Evolutionary conservation across 2,113 vertebrate genomes (phyloP), one percentile per base, ranked within the genome.

Genomic region (Calidris pygmaea): DNA sequence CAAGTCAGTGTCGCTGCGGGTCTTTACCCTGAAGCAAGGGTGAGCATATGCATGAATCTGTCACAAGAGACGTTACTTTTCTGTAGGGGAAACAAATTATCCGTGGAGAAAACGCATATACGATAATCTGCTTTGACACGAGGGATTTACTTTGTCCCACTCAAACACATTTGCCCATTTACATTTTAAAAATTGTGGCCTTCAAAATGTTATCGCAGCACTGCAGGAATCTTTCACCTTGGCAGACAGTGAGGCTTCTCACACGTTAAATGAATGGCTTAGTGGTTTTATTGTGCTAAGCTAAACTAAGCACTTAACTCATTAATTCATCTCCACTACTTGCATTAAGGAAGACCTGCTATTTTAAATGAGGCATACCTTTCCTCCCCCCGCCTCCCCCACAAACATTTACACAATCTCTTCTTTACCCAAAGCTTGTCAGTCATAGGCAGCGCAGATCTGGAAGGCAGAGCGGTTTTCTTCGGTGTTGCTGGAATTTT

Each of bases 201-300:
- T 94, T 92, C 95, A 84, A 96, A 97, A 95, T 80, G 80, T 95
- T 93, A 95, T 96, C 89, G 3, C 73, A 59, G 78, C 85, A 14
- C 91, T 94, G 95, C 92, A 96, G 88, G 53, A 95, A 87, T 92
- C 92, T 93, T 82, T 96, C 94, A 97, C 81, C 62, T 93, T 97
- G 93, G 87, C 94, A 96, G 70, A 92, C 55, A 95, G 91, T 39
- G 53, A 91, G 66, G 48, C 70, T 97, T 86, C 83, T 95, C 82
- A 62, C 43, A 66, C 79, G 67, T 75, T 93, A 90, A 95, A 70
- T 95, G 89, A 95, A 95, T 92, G 67, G 92, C 91, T 77, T 90
- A 82, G 85, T 56, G 85, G 80, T 65, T 62, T 80, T 95, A 47
- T 93, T 95, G 75, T 93, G 92, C 94, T 95, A 92, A 96, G 59